Percentiles rank a stretch among this genome's conserved stretches.
These are phyloP conservation scores for Lydus trimaculatus DNA, from an alignment of 2,888 invertebrate species.

Conservation along the genomic window DNA sequence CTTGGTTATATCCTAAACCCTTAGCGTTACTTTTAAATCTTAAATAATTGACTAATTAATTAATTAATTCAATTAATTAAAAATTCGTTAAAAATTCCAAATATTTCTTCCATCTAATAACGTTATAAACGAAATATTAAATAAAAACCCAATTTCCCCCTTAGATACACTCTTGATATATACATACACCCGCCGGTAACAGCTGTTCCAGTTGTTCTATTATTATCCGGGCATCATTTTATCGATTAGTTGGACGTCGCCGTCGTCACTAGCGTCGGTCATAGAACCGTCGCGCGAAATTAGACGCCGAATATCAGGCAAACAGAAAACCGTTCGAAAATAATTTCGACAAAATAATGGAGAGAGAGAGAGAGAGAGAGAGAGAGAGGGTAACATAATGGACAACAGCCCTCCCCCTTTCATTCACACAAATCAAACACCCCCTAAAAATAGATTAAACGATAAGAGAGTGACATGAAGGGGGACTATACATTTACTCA, in stretches of 20 bases:
- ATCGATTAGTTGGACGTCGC: background rate
- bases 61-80: background rate
- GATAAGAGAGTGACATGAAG: background rate
- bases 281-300: slow-evolving; percentile 46
- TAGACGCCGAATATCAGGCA: slow-evolving; percentile 46
- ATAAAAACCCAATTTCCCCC: background rate
- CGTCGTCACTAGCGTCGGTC: slow-evolving; percentile 30
- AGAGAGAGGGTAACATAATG: background rate
- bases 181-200: background rate
- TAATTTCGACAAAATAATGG: background rate
- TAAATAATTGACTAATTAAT: background rate
- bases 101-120: too few species aligned
- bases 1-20: too few species aligned
- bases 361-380: background rate
- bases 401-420: background rate
- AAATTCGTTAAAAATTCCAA: too few species aligned
- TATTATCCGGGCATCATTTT: background rate
- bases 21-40: too few species aligned
- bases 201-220: background rate
- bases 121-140: too few species aligned
- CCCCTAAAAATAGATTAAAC: background rate
- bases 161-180: background rate
- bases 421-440: background rate
- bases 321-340: slow-evolving; percentile 21
- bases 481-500: too few species aligned